Percentiles rank a stretch among this genome's conserved stretches.
phyloP scores from a whole-genome alignment of 2,797 vertebrate genomes.

The Sitta carolinensis region DNA sequence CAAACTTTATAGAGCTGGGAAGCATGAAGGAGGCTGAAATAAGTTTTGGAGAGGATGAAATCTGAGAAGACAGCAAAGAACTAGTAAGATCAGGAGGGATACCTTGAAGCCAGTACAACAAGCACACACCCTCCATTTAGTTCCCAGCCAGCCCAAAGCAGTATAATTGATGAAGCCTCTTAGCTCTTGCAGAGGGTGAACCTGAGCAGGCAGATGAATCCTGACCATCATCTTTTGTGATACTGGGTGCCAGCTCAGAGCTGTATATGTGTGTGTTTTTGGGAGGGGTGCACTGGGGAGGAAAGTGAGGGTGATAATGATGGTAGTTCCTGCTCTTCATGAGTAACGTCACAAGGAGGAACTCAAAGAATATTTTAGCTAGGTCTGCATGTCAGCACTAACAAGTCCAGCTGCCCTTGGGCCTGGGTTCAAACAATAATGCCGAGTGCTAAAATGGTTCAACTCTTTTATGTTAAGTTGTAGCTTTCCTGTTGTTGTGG shows the following conservation, averaged over 20 bases:
- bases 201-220: not conserved
- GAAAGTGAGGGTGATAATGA: not conserved
- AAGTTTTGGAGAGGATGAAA: slow-evolving; percentile 1
- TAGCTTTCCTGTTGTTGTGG: not conserved
- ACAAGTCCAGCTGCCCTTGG: not conserved
- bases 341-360: not conserved
- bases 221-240: not conserved
- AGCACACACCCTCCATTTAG: not conserved
- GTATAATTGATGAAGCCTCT: not conserved
- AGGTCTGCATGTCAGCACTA: not conserved
- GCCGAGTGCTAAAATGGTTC: not conserved
- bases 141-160: not conserved
- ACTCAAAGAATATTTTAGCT: not conserved
- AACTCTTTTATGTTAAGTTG: not conserved
- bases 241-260: not conserved
- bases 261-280: not conserved
- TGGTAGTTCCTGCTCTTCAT: not conserved
- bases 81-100: not conserved
- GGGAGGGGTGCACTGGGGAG: not conserved
- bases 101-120: not conserved
- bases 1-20: not conserved
- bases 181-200: not conserved
- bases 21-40: not conserved
- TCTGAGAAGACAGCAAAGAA: not conserved
- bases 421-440: not conserved